Base-by-base conservation (phyloP, 2,797 vertebrate genomes). In the Sebastes aleutianus region DNA sequence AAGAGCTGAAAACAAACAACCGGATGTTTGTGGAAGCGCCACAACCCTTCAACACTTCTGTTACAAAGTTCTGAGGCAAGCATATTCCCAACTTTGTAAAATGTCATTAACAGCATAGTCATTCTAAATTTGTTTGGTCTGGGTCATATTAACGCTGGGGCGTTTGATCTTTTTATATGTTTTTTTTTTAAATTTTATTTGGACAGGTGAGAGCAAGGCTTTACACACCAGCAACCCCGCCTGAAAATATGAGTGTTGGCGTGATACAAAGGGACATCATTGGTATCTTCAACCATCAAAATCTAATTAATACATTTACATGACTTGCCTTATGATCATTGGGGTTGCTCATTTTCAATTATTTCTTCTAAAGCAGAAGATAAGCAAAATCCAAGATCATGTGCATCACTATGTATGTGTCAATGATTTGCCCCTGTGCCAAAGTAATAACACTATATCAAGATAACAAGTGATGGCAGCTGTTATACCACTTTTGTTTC, bases 151-250 rank as follows among this genome's bases (percentile, higher is more conserved):
- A 53, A 50, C 1, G 1, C 26, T 53, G 8, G 9, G 9, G 26
- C 10, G 27, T 61, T 29, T 4, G 2, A 22, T 22, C 9, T 22
- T 54, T 24, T 56, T 54, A 4, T 1, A 47, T 47, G 14, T 47
- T 8, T 0, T 4, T 24, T 16, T 2, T 4, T 56, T 56, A 3
- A 0, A 4, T 16, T 8, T 8, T 5, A 14, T 18, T 59, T 18
- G 58, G 16, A 18, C 58, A 29, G 8, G 16, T 59, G 13, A 27
- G 26, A 58, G 27, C 26, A 29, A 18, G 27, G 27, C 27, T 0
- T 59, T 61, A 61, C 27, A 61, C 27, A 18, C 1, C 58, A 61
- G 58, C 8, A 61, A 10, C 3, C 27, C 9, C 16, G 3, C 58
- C 16, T 10, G 58, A 61, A 61, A 10, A 61, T 1, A 31, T 20